Base-by-base conservation (phyloP, 1,140 invertebrate genomes). In the Gyrodactylus bullatarudis region DNA sequence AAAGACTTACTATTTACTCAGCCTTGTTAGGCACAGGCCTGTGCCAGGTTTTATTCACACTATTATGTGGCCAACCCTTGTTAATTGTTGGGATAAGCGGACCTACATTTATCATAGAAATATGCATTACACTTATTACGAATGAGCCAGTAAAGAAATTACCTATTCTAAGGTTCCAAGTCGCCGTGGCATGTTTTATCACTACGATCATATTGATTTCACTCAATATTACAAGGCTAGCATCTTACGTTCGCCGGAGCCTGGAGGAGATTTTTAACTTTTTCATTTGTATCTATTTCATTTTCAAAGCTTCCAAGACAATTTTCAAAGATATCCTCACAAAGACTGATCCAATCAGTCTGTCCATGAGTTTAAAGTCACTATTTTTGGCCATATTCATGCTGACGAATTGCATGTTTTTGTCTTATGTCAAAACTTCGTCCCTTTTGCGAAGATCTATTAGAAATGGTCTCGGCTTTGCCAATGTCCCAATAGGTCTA, bases 71-170 rank as follows among this genome's bases (percentile, higher is more conserved):
- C 21, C 72, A 73, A 21, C 72, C 72, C 1, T 23, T 73, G 2
- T 20, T 25, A 69, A 23, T 73, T 23, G 72, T 73, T 1, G 72
- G 72, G 1, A 69, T 73, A 1, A 73, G 24, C 1, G 72, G 72
- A 20, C 72, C 72, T 24, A 26, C 26, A 23, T 73, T 25, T 26
- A 26, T 73, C 25, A 26, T 73, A 1, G 72, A 73, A 26, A 68
- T 54, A 16, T 54, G 34, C 34, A 54, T 54, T n/a, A 16, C n/a
- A 8, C 34, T 54, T 8, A 54, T 54, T 54, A n/a, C 34, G 8
- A 54, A 54, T 16, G n/a, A 54, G 8, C 34, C 34, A 16, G 8
- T 16, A 54, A 54, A n/a, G 8, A 16, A 8, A 8, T n/a, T 54
- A n/a, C 68, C 23, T 16, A 69, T 69, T 69, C 23, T 21, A 20